Conservation (phyloP, 2,797 vertebrate species). For the Gadopsis marmoratus region DNA sequence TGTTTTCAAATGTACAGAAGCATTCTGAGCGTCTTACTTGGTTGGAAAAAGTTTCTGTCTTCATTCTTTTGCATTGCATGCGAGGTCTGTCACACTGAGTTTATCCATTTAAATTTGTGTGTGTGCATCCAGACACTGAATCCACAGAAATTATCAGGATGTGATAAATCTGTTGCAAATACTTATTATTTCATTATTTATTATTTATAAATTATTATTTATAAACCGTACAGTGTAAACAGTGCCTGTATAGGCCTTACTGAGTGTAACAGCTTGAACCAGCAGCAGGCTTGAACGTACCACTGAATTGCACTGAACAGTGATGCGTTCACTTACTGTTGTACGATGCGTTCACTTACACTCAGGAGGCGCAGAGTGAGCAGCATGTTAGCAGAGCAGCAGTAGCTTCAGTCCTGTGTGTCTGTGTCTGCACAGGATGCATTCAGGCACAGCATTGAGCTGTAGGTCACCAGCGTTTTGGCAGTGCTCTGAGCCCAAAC, state of each 20-base stretch:
- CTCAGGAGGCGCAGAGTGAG: too few relatives aligned
- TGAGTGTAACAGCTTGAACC: neutral
- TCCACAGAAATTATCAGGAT: neutral
- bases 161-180: neutral
- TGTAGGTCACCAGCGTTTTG: too few relatives aligned
- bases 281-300: neutral
- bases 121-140: neutral
- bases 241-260: neutral
- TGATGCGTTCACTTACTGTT: neutral
- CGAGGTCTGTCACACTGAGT: neutral
- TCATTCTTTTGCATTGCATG: constrained; percentile 1
- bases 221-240: neutral
- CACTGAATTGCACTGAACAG: neutral
- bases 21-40: constrained; percentile 8
- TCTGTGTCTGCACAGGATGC: too few relatives aligned
- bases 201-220: too few relatives aligned
- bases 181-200: too few relatives aligned
- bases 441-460: too few relatives aligned
- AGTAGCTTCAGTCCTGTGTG: too few relatives aligned
- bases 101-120: constrained; percentile 8
- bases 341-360: neutral
- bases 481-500: too few relatives aligned
- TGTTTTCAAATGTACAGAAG: constrained; percentile 14
- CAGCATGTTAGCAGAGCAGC: too few relatives aligned
- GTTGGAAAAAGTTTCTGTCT: constrained; percentile 24